Conservation (phyloP, 2,797 vertebrate species). For the Syndactyla subalaris region DNA sequence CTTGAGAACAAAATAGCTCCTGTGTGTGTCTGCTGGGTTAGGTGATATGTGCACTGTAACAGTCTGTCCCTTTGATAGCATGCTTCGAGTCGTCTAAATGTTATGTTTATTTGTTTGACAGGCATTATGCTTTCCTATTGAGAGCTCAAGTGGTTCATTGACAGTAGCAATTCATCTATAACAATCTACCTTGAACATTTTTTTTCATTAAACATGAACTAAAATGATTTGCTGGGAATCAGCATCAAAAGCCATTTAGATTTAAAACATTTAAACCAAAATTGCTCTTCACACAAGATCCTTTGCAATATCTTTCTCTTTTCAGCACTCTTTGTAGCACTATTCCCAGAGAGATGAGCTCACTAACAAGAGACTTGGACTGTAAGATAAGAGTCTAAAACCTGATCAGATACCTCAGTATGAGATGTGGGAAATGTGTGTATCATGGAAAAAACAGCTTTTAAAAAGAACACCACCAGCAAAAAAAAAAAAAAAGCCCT, state of each 20-base stretch:
- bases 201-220: neutral
- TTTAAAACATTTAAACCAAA: constrained; percentile 28
- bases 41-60: neutral
- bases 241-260: constrained; percentile 28
- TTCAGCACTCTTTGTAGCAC: neutral
- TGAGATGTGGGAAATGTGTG: constrained; percentile 30
- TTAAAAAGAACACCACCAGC: neutral
- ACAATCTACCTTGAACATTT: neutral
- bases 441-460: constrained; percentile 40
- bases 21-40: neutral
- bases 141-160: neutral
- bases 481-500: neutral
- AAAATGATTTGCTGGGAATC: neutral
- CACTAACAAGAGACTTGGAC: neutral
- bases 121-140: neutral
- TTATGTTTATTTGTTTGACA: constrained; percentile 41
- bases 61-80: constrained; percentile 7
- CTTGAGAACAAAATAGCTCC: constrained; percentile 26
- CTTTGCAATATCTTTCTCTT: neutral
- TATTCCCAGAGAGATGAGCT: neutral
- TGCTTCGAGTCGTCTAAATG: constrained; percentile 19
- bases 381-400: constrained; percentile 44
- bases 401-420: constrained; percentile 42
- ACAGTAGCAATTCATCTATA: neutral
- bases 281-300: neutral